phyloP scores from a whole-genome alignment of 2,113 vertebrate genomes.

The Cercopithecus mona region DNA sequence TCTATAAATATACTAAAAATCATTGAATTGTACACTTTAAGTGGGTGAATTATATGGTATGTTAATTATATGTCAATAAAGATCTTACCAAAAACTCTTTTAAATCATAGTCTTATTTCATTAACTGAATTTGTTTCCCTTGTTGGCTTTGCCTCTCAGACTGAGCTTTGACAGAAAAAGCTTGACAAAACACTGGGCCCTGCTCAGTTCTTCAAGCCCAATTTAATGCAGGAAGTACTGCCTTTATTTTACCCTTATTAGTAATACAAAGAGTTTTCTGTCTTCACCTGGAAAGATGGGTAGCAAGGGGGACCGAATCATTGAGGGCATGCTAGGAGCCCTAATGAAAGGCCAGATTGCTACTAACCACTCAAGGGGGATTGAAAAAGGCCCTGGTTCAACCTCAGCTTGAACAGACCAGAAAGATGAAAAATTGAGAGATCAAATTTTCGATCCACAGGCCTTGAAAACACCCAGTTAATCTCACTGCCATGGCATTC shows the following conservation, averaged over 20 bases:
- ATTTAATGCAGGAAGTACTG: not conserved
- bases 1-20: not conserved
- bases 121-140: not conserved
- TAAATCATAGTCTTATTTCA: not conserved
- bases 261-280: not conserved
- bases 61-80: slow-evolving; percentile 12
- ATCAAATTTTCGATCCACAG: not conserved
- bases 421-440: slow-evolving; percentile 41
- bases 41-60: not conserved
- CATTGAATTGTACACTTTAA: not conserved
- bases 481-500: not conserved
- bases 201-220: not conserved
- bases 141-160: not conserved
- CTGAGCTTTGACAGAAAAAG: not conserved
- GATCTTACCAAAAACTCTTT: not conserved
- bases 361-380: not conserved
- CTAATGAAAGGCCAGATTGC: slow-evolving; percentile 8
- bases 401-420: not conserved
- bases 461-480: slow-evolving; percentile 6
- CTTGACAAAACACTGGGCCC: not conserved
- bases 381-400: slow-evolving; percentile 15
- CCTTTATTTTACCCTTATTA: not conserved
- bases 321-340: not conserved
- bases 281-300: not conserved
- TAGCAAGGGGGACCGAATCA: not conserved